phyloP scores from a whole-genome alignment of 2,797 vertebrate species.

The Caiman crocodilus region DNA sequence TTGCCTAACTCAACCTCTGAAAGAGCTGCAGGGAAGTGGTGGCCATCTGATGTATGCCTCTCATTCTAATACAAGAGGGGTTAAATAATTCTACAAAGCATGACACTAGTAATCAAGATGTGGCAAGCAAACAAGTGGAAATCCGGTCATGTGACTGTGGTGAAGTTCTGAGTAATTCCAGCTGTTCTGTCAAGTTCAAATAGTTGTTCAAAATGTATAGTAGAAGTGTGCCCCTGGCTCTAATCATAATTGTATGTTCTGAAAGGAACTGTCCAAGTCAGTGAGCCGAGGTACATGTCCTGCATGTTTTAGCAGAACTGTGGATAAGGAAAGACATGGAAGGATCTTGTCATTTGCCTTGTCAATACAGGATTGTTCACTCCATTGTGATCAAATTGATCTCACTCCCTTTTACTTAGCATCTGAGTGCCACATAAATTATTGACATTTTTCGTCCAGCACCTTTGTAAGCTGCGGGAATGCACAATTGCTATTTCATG shows the following conservation, averaged over 20 bases:
- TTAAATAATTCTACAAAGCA: background rate
- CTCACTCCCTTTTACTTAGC: fast-evolving
- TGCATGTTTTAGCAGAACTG: background rate
- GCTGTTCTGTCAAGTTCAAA: background rate
- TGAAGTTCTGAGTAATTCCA: background rate
- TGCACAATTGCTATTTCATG: background rate
- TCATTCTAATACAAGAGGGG: too few relatives aligned
- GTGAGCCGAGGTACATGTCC: background rate
- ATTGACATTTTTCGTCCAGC: background rate
- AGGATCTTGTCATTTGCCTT: background rate
- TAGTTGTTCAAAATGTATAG: background rate
- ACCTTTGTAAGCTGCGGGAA: background rate
- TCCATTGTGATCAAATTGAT: background rate
- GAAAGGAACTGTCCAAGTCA: background rate
- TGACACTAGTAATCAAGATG: too few relatives aligned
- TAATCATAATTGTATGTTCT: background rate
- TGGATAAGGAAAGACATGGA: background rate
- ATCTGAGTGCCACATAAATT: fast-evolving
- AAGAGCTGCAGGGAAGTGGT: too few relatives aligned
- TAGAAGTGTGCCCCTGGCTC: background rate
- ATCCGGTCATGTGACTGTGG: background rate
- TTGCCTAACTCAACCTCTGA: too few relatives aligned
- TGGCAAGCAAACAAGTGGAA: too few relatives aligned
- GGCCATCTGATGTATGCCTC: background rate
- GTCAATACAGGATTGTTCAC: fast-evolving